Base-by-base conservation (phyloP, 2,113 vertebrate species). In the Gymnocephalus cernua region DNA sequence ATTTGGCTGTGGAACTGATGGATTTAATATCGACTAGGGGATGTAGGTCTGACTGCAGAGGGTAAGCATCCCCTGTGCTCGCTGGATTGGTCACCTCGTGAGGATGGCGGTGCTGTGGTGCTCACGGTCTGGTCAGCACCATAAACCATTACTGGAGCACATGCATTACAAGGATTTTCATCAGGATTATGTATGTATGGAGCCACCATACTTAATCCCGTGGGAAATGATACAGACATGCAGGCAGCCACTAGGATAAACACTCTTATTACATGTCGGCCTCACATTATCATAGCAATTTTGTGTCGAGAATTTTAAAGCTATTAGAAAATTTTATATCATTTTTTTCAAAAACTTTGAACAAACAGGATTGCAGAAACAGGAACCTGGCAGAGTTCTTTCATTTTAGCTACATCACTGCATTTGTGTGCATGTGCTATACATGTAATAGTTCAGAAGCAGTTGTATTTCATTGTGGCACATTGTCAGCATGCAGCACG, bases 1-100 rank as follows among this genome's bases (percentile, higher is more conserved):
- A 90, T 92, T 91, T 89, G 77, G 68, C 80, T 29, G 83, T 87
- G 93, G 89, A 93, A 93, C 89, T 79, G 86, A 93, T 90, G 82
- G 91, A 84, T 86, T 92, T 91, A 90, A 71, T 73, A 44, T 32
- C 15, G 67, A 81, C 27, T 53, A 73, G 47, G 48, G 54, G 74
- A 78, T 78, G 70, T 69, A 50, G 54, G 64, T 74, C 53, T 79
- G 79, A 66, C 57, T 71, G 44, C 74, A 69, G 74, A 48, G 79
- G n/a, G 45, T 50, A 51, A 53, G 57, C 29, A 38, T 64, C 66
- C 61, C 50, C 59, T 50, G 64, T 76, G 70, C 72, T 69, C 70
- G 41, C 45, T 67, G 82, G 87, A 76, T 92, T 80, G 84, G 86
- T 88, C 53, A 69, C 75, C 68, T 72, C 29, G 44, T 41, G 66